Base-by-base conservation (phyloP, 2,888 invertebrate genomes). In the Caenorhabditis drosophilae region DNA sequence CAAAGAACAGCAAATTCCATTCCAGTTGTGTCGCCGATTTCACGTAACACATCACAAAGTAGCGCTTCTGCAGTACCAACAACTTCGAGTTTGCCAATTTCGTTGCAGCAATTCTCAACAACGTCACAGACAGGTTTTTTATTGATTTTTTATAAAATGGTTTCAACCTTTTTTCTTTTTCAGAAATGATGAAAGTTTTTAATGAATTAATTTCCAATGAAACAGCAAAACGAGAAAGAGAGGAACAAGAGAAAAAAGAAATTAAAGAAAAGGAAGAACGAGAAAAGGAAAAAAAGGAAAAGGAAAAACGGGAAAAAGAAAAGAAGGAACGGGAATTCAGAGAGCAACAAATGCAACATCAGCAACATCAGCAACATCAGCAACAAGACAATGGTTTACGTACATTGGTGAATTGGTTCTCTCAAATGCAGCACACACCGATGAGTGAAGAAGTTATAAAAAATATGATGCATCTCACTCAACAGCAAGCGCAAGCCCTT, bases 211-310 rank as follows among this genome's bases (percentile, higher is more conserved):
- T 3, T 4, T 1, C 18, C 12, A 20, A 20, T 34, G 18, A n/a
- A 38, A 38, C 9, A 31, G 35, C 18, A 34, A 34, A 44, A 47
- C n/a, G 47, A 50, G 15, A 47, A 51, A n/a, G 31, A 23, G 23
- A 20, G 2, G 26, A 46, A 36, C 50, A 38, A 7, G 16, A 22
- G 25, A 16, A 56, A 36, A 34, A 55, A 35, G 34, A 55, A n/a
- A 18, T 26, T 12, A 35, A 41, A n/a, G 40, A 47, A n/a, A 41
- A 42, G 34, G 20, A 27, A 23, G 34, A 56, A 36, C n/a, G 20
- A n/a, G 44, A 44, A 12, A n/a, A 7, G 26, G 31, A 31, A 31
- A 9, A n/a, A 36, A 4, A 4, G 36, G 12, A 36, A 36, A n/a
- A 9, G 36, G 27, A 46, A 45, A 16, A 16, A 36, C 25, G 23